phyloP scores from a whole-genome alignment of 2,888 invertebrate species.

The Patella pellucida region DNA sequence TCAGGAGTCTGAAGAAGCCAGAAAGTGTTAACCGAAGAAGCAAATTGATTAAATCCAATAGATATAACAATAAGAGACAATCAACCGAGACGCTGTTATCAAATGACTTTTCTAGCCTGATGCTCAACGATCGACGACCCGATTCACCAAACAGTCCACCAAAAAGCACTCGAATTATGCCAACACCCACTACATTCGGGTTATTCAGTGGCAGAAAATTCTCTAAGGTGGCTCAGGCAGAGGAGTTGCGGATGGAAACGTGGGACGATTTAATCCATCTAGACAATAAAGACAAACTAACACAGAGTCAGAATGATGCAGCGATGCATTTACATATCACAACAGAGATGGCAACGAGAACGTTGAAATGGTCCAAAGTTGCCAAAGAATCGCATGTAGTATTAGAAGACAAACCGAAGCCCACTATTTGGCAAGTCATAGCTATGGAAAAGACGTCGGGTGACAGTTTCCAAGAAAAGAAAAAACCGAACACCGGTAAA shows the following conservation, averaged over 20 bases:
- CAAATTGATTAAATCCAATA: not conserved
- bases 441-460: constrained; percentile 46
- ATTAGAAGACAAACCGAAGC: constrained; percentile 26
- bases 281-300: constrained; percentile 31
- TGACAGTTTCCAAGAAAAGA: constrained; percentile 33
- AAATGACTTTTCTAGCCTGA: not conserved
- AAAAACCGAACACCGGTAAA: constrained; percentile 10
- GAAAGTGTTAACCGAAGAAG: not conserved
- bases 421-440: constrained; percentile 50
- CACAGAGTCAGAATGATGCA: not conserved
- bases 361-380: constrained; percentile 20
- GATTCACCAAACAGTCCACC: not conserved
- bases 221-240: not conserved
- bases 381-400: not conserved
- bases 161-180: not conserved
- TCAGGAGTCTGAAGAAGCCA: not conserved
- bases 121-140: not conserved
- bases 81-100: not conserved
- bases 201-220: constrained; percentile 10
- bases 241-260: constrained; percentile 35
- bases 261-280: constrained; percentile 50
- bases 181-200: not conserved
- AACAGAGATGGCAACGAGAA: constrained; percentile 16
- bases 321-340: constrained; percentile 15
- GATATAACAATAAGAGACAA: not conserved